Evolutionary conservation across 2,888 invertebrate species (phyloP), one percentile per base, ranked within the genome.

Genomic region (Ennomos fuscantarius): DNA sequence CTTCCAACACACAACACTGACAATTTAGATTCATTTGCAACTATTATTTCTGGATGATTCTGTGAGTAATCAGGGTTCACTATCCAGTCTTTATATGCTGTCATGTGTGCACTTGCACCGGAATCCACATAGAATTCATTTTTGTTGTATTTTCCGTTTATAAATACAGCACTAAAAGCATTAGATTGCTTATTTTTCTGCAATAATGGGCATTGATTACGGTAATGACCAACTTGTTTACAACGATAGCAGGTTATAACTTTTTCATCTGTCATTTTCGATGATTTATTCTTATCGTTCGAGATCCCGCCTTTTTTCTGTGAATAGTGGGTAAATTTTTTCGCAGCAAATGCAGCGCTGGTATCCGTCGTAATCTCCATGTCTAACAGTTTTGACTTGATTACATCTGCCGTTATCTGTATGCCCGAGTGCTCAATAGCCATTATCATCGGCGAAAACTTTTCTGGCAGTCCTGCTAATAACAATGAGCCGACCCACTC

Each of bases 401-500:
- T 37, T 11, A 37, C 47, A 6, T 47, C 47, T 9, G 47, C 31
- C 1, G 9, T 47, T 12, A 47, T 32, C 10, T 9, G 10, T 8
- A 36, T 31, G 2, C 31, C 47, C 0, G 47, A 47, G 32, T 50
- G 43, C n/a, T 42, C 42, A 0, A 44, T 39, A 1, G 52, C 52
- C 52, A 52, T 52, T 2, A 48, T 48, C 40, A 48, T 48, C 0
- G 48, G 48, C 0, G 39, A 5, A 33, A 24, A 40, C 10, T 39
- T 52, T n/a, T 52, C 52, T 10, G 51, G 44, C n/a, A 51, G 33
- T 15, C 51, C 50, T 2, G 50, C 50, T 12, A 50, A 24, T 31
- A 50, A 9, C 9, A 50, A 35, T 9, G 43, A 42, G 8, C 55
- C 55, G 12, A 55, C 44, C 55, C 55, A 55, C n/a, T 55, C 33